phyloP scores from a whole-genome alignment of 2,113 vertebrate species.

The Capreolus pygargus region DNA sequence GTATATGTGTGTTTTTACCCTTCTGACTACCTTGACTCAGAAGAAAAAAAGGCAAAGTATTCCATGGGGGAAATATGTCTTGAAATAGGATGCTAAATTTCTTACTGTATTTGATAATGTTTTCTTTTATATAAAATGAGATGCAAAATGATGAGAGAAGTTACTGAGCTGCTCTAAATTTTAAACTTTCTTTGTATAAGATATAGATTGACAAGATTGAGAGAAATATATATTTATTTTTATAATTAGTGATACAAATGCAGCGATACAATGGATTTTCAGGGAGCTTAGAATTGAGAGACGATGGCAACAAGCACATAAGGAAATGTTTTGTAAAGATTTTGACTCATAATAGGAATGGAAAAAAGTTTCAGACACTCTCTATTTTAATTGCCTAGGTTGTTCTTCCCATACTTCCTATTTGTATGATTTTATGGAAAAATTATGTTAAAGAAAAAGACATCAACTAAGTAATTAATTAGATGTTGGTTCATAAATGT shows the following conservation, averaged over 20 bases:
- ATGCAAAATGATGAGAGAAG: neutral
- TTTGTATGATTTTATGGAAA: neutral
- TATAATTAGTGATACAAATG: neutral
- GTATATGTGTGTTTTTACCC: neutral
- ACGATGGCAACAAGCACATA: neutral
- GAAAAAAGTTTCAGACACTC: neutral
- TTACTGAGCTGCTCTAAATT: neutral
- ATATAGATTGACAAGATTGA: neutral
- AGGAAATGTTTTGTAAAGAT: neutral
- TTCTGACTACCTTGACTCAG: neutral
- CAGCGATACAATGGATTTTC: neutral
- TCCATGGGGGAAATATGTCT: neutral
- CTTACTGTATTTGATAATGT: neutral
- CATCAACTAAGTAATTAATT: constrained; percentile 19
- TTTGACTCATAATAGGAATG: neutral
- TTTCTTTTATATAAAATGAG: neutral
- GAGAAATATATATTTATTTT: neutral
- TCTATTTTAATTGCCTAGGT: neutral
- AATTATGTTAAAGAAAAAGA: neutral
- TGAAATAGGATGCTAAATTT: neutral
- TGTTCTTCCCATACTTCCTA: neutral
- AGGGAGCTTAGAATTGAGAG: neutral
- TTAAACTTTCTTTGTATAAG: neutral
- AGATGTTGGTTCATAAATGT: constrained; percentile 35
- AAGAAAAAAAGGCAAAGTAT: neutral